Evolutionary conservation across 2,888 invertebrate species (phyloP).

Genomic region (Ornithoptera alexandrae): DNA sequence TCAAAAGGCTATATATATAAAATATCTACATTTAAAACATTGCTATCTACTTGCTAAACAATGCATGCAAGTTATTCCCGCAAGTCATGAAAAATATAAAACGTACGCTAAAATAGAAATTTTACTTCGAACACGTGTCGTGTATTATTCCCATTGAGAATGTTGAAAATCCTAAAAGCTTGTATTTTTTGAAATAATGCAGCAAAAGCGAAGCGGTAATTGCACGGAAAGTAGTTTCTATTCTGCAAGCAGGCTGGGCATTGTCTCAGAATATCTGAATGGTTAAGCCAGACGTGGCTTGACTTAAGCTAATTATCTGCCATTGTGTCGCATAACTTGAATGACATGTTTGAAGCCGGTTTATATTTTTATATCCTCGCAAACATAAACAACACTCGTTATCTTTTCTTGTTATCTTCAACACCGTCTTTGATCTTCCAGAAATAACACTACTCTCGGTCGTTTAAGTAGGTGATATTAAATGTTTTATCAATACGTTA

Average conservation of each 20-base stretch:
- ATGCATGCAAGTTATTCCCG: conserved; percentile 3
- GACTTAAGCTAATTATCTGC: conserved; percentile 29
- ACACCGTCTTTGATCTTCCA: not conserved
- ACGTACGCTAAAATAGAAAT: conserved; percentile 1
- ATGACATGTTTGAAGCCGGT: conserved; percentile 12
- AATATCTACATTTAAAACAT: conserved; percentile 1
- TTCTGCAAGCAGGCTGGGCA: conserved; percentile 23
- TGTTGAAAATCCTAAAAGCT: conserved; percentile 17
- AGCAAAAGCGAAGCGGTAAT: conserved; percentile 22
- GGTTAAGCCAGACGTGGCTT: conserved; percentile 26
- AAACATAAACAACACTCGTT: conserved; percentile 1
- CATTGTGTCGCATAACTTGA: conserved; percentile 28
- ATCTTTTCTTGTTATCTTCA: not conserved
- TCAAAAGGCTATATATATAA: not conserved
- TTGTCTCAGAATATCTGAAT: conserved; percentile 23
- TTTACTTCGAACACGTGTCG: conserved; percentile 19
- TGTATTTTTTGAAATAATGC: conserved; percentile 21
- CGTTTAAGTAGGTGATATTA: no score
- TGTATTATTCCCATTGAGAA: conserved; percentile 17
- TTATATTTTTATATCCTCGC: conserved; percentile 16
- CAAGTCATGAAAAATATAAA: conserved; percentile 11
- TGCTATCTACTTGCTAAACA: conserved; percentile 4
- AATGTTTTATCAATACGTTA: no score
- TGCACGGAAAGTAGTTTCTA: conserved; percentile 22
- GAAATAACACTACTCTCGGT: no score